Evolutionary conservation across 2,113 vertebrate genomes (phyloP).

Genomic region (Serranochromis macrocephalus): DNA sequence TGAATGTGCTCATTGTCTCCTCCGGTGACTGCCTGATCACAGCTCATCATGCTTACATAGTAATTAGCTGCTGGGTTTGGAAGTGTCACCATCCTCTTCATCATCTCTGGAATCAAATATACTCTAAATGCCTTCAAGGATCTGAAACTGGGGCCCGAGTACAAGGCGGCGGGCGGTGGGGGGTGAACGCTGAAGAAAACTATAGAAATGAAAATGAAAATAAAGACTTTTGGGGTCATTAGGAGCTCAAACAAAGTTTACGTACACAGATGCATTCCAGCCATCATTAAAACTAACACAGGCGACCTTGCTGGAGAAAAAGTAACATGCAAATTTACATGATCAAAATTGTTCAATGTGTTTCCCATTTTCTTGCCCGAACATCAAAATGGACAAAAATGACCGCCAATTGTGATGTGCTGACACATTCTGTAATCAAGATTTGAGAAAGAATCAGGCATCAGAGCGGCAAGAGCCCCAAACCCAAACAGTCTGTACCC

Average conservation of each 20-base stretch:
- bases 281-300: constrained; percentile 51
- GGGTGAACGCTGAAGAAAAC: not conserved
- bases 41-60: constrained; percentile 25
- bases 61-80: constrained; percentile 59
- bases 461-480: constrained; percentile 54
- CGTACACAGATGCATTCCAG: constrained; percentile 20
- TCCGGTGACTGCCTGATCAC: constrained; percentile 37
- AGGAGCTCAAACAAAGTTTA: constrained; percentile 20
- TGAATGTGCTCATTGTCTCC: constrained; percentile 57
- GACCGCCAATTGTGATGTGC: constrained; percentile 64
- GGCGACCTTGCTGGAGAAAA: constrained; percentile 27
- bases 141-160: constrained; percentile 6
- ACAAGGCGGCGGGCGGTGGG: not conserved
- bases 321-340: constrained; percentile 44
- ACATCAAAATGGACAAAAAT: constrained; percentile 69
- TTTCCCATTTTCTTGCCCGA: constrained; percentile 60
- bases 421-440: constrained; percentile 66
- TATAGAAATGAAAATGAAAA: not conserved
- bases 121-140: constrained; percentile 32
- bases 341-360: constrained; percentile 60
- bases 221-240: not conserved
- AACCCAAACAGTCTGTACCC: constrained; percentile 65
- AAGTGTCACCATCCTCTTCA: constrained; percentile 40
- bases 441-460: constrained; percentile 59
- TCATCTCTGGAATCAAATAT: constrained; percentile 34